These are phyloP conservation scores for Nemopilema nomurai DNA, from an alignment of 30 jellyfish, hydroid and myxozoan species.

Conservation along the genomic window DNA sequence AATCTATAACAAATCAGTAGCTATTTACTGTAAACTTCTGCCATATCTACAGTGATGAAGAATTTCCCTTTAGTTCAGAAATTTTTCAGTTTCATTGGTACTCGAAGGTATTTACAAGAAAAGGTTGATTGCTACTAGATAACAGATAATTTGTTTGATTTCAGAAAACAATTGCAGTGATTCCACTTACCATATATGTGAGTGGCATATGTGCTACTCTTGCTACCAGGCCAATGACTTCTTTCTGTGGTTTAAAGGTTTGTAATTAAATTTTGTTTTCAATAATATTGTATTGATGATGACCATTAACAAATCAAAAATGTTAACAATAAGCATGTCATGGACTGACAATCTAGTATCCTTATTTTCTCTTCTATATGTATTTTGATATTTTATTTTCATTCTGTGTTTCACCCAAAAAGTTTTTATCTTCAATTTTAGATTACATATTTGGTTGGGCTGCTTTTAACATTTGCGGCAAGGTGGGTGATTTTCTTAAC, in stretches of 20 bases:
- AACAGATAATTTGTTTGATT: background rate
- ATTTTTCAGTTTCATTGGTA: no score
- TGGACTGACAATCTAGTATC: no score
- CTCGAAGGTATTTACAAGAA: no score
- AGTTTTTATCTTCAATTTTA: conserved; percentile 8
- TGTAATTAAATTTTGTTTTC: background rate
- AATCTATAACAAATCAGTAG: no score
- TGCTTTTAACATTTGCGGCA: conserved; percentile 45
- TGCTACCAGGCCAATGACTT: conserved; percentile 66
- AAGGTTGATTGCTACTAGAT: background rate
- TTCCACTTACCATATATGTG: conserved; percentile 81
- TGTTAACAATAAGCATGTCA: no score
- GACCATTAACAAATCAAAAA: no score
- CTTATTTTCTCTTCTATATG: no score
- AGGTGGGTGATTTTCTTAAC: conserved; percentile 40
- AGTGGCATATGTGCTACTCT: conserved; percentile 87
- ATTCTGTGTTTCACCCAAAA: background rate
- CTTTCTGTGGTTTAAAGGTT: conserved; percentile 84
- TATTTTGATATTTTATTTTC: background rate
- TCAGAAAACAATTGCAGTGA: conserved; percentile 90
- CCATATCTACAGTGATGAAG: no score
- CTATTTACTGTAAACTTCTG: no score
- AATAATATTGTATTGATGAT: background rate
- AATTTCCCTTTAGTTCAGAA: no score
- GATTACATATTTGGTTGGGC: conserved; percentile 79